These are phyloP conservation scores for Gobio occitaniae DNA, from an alignment of 2,797 vertebrate genomes.

Conservation along the genomic window DNA sequence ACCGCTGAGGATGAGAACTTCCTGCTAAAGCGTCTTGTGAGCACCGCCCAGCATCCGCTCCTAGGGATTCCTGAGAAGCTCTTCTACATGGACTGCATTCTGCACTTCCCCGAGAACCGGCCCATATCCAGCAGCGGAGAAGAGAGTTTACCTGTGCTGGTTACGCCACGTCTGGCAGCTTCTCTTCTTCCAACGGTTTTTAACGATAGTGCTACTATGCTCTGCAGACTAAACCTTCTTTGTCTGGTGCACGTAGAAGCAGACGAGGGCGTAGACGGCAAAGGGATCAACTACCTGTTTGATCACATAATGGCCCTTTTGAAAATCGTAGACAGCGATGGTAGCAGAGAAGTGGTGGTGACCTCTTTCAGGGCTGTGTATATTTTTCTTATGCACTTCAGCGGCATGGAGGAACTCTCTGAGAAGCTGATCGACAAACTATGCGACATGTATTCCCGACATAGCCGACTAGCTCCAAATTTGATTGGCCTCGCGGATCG, in stretches of 20 bases:
- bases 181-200: slow-evolving; percentile 84
- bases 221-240: slow-evolving; percentile 83
- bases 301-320: slow-evolving; percentile 77
- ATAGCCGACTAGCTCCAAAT: slow-evolving; percentile 80
- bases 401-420: slow-evolving; percentile 67
- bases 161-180: slow-evolving; percentile 77
- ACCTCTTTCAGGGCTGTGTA: slow-evolving; percentile 84
- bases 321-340: slow-evolving; percentile 72
- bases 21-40: slow-evolving; percentile 82
- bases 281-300: slow-evolving; percentile 76
- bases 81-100: slow-evolving; percentile 86
- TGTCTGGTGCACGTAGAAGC: slow-evolving; percentile 84
- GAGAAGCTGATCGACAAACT: slow-evolving; percentile 72
- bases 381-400: slow-evolving; percentile 82
- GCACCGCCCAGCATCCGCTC: slow-evolving; percentile 86
- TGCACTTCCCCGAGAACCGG: slow-evolving; percentile 90
- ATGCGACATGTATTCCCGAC: slow-evolving; percentile 77
- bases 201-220: slow-evolving; percentile 81
- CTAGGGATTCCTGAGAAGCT: slow-evolving; percentile 77
- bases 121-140: slow-evolving; percentile 79
- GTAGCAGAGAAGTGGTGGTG: slow-evolving; percentile 73
- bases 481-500: slow-evolving; percentile 81
- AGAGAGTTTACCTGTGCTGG: slow-evolving; percentile 82
- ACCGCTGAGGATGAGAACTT: slow-evolving; percentile 87
- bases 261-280: slow-evolving; percentile 70